Base-by-base conservation (phyloP, 2,888 invertebrate species). In the Norana najaformis region DNA sequence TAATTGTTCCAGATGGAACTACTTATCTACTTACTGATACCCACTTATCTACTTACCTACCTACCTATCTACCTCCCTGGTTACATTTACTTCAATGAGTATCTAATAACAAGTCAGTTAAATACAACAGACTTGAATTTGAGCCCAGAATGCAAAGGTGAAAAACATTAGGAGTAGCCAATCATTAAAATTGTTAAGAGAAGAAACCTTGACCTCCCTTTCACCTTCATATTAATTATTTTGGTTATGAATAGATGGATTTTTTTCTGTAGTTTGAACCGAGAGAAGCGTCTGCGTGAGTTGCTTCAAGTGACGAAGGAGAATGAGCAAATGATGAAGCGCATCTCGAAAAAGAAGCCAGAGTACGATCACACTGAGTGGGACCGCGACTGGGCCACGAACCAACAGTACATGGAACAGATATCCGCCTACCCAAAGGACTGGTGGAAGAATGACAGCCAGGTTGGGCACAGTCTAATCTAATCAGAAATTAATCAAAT, bases 281-380 rank as follows among this genome's bases (percentile, higher is more conserved):
- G 94, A 89, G 95, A 95, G 91, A 95, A 95, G 92, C 92, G 95
- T 35, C 93, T 94, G 91, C 92, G 95, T 37, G 95, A 95, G 91
- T 91, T 95, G 91, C 91, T 95, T 90, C 92, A 94, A 30, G 93
- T 95, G 41, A 94, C 94, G 0, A 93, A 93, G 88, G 95, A 95
- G 91, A 95, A 95, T 92, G 94, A 95, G 91, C 93, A 93, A 53
- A 95, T 95, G 90, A 92, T 95, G 92, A 92, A 93, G 85, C 92
- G 95, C 90, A 94, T 95, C 89, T 93, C 93, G 89, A 34, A 2
- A n/a, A 39, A 47, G 36, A 88, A 91, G 92, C 94, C 95, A 16
- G 93, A 94, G 90, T 95, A 94, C 92, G 93, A 93, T 90, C 93
- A 93, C n/a, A 90, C 92, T 89, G 92, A 93, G 90, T 94, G 94